Conservation (phyloP, 2,797 vertebrate species). For the Dendrocincla fuliginosa region DNA sequence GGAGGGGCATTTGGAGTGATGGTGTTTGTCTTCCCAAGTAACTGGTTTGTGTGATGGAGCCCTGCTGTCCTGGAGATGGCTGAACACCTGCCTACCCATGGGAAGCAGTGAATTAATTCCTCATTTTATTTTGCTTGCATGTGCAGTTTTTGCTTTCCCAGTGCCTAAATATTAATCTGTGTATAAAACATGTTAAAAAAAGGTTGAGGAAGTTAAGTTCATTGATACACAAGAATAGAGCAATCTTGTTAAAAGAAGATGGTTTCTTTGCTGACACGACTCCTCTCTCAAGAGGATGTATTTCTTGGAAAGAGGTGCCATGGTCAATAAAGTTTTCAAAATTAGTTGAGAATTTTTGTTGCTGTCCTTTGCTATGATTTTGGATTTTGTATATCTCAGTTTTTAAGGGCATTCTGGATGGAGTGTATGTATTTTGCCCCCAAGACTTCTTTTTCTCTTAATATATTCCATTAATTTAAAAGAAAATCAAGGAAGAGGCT, state of each 20-base stretch:
- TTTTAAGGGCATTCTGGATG: not conserved
- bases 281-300: not conserved
- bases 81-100: not conserved
- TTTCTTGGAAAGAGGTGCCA: not conserved
- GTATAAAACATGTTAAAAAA: not conserved
- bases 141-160: not conserved
- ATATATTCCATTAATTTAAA: constrained; percentile 14
- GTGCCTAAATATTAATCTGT: not conserved
- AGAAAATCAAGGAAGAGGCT: not conserved
- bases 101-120: not conserved
- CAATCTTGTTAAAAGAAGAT: not conserved
- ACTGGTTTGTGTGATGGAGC: not conserved
- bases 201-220: not conserved
- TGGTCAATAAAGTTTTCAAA: not conserved
- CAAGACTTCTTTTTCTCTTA: not conserved
- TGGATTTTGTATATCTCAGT: not conserved
- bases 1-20: not conserved
- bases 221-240: not conserved
- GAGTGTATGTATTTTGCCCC: not conserved
- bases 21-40: not conserved
- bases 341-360: not conserved
- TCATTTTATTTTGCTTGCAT: not conserved
- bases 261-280: not conserved
- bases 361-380: not conserved
- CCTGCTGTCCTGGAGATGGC: not conserved